Conservation (phyloP, 2,888 invertebrate species). For the Drosophila melanosoma region DNA sequence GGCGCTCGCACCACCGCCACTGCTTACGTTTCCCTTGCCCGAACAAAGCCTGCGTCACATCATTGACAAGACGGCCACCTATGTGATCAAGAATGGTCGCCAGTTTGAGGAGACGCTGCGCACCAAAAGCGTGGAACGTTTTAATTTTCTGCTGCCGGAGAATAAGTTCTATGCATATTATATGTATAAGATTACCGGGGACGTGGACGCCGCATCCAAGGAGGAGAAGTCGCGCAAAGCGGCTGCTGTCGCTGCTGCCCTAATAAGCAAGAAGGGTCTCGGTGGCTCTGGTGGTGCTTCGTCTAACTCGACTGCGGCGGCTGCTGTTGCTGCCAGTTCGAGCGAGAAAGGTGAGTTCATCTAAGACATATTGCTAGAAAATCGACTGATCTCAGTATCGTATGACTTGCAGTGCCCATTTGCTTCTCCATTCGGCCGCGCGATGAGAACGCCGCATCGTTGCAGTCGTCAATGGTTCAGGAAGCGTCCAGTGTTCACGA, state of each 20-base stretch:
- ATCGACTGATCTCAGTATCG: not conserved
- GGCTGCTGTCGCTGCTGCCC: constrained; percentile 80
- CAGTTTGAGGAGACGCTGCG: constrained; percentile 96
- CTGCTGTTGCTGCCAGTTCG: not conserved
- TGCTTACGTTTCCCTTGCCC: constrained; percentile 87
- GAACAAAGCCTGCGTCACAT: constrained; percentile 93
- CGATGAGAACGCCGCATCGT: constrained; percentile 88
- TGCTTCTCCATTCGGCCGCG: constrained; percentile 94
- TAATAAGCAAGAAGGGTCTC: constrained; percentile 77
- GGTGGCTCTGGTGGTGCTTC: constrained; percentile 34
- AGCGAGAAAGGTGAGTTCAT: constrained; percentile 49
- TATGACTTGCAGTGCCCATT: constrained; percentile 87
- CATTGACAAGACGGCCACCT: constrained; percentile 98
- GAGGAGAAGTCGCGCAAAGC: constrained; percentile 82
- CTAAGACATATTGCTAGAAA: too few relatives aligned
- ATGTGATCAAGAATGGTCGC: constrained; percentile 97
- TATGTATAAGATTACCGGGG: constrained; percentile 86
- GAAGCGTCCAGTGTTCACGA: constrained; percentile 91
- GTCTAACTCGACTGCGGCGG: not conserved
- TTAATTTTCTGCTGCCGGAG: constrained; percentile 92
- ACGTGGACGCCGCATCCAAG: constrained; percentile 82
- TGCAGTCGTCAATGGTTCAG: constrained; percentile 91
- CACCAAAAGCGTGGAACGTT: constrained; percentile 93
- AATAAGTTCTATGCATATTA: constrained; percentile 94
- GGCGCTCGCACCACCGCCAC: constrained; percentile 46